phyloP scores from a whole-genome alignment of 2,888 invertebrate genomes.

The Phragmatobia fuliginosa region DNA sequence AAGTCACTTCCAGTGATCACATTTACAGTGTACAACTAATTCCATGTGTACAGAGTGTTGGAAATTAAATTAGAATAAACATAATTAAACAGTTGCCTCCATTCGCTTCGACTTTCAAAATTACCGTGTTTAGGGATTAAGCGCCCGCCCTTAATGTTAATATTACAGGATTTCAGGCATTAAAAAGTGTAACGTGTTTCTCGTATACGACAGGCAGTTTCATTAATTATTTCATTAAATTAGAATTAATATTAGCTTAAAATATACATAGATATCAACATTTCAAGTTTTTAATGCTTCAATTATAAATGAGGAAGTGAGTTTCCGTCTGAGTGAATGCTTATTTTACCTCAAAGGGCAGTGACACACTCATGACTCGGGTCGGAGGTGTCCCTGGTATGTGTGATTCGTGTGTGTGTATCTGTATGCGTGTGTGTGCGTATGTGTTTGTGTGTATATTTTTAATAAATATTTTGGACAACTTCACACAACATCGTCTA shows the following conservation, averaged over 20 bases:
- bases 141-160: conserved; percentile 64
- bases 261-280: conserved; percentile 19
- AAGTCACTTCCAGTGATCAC: conserved; percentile 13
- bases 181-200: conserved; percentile 60
- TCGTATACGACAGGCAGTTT: conserved; percentile 58
- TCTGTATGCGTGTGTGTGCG: too few relatives aligned
- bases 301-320: background rate
- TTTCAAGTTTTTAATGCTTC: background rate
- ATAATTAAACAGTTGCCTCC: conserved; percentile 76
- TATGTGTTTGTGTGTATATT: too few relatives aligned
- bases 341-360: too few relatives aligned
- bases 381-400: too few relatives aligned
- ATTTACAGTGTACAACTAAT: conserved; percentile 42
- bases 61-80: conserved; percentile 80
- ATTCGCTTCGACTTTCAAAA: conserved; percentile 72
- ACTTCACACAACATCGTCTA: too few relatives aligned
- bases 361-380: too few relatives aligned
- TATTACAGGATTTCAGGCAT: conserved; percentile 63
- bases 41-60: conserved; percentile 62
- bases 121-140: conserved; percentile 71
- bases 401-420: too few relatives aligned
- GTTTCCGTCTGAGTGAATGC: background rate
- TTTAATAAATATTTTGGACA: too few relatives aligned
- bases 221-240: conserved; percentile 70
- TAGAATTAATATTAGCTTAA: conserved; percentile 56